Conservation (phyloP, 2,113 vertebrate species). For the Calidris pygmaea region DNA sequence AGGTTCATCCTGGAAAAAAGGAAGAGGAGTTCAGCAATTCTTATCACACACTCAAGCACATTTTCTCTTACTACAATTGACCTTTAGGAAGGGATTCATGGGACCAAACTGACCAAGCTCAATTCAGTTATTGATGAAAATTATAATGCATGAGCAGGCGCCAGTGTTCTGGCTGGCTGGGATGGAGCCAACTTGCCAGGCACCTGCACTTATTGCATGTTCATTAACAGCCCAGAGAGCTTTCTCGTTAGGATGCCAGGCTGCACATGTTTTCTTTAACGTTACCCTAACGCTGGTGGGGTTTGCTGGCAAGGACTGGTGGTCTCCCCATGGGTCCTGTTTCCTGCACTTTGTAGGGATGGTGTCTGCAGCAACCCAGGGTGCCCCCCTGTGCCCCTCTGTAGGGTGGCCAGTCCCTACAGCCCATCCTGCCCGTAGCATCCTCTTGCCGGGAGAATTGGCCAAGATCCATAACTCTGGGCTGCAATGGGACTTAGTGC, state of each 20-base stretch:
- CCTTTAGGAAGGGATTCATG: not conserved
- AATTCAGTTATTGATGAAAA: not conserved
- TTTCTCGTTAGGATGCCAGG: not conserved
- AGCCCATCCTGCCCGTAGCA: not conserved
- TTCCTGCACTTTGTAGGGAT: not conserved
- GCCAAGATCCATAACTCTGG: not conserved
- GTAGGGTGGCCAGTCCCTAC: not conserved
- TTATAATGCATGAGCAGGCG: not conserved
- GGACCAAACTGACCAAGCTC: not conserved
- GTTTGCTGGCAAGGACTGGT: not conserved
- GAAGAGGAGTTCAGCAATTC: not conserved
- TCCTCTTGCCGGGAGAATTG: not conserved
- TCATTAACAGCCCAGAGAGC: not conserved
- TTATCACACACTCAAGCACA: accelerated
- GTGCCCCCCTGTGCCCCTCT: not conserved
- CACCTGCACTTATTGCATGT: not conserved
- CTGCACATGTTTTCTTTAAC: accelerated
- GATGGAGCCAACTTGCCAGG: not conserved
- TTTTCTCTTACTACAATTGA: not conserved
- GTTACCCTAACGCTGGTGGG: not conserved
- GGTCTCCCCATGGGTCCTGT: not conserved
- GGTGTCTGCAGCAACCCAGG: not conserved
- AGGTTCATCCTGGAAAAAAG: not conserved
- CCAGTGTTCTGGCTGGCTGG: not conserved
- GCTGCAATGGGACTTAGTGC: not conserved